A percentile compares a stretch with the other conserved stretches of the same genome.
These are phyloP conservation scores for Polypedilum vanderplanki DNA, from an alignment of 1,140 invertebrate genomes.

Conservation along the genomic window DNA sequence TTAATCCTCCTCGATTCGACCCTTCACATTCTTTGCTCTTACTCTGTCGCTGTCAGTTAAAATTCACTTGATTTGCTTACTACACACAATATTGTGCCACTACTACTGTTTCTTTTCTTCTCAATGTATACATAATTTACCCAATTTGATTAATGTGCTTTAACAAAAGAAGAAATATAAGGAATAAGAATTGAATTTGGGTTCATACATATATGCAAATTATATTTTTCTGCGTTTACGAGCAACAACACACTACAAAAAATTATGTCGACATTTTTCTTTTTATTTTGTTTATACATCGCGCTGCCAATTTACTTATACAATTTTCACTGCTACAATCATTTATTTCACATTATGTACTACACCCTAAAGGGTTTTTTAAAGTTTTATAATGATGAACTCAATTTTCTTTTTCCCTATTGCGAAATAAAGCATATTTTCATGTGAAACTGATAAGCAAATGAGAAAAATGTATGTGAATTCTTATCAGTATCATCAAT, in stretches of 20 bases:
- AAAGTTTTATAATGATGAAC: neutral
- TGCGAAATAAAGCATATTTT: neutral
- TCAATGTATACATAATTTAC: neutral
- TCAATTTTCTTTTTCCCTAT: neutral
- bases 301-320: neutral
- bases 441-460: neutral
- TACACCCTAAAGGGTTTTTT: too few species aligned
- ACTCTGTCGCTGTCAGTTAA: neutral
- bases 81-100: neutral
- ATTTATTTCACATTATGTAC: neutral
- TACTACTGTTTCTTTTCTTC: too few species aligned
- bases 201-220: conserved; percentile 10
- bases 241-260: neutral
- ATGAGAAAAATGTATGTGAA: neutral
- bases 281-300: too few species aligned
- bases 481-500: conserved; percentile 13
- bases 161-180: neutral
- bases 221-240: conserved; percentile 16
- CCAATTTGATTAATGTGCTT: conserved; percentile 18
- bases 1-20: neutral
- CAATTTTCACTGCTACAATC: neutral
- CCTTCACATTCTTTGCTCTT: neutral
- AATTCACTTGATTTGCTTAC: conserved; percentile 2
- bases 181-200: conserved; percentile 4
- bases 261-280: neutral